Conservation (phyloP, 1,140 invertebrate genomes). For the Globodera ellingtonae region DNA sequence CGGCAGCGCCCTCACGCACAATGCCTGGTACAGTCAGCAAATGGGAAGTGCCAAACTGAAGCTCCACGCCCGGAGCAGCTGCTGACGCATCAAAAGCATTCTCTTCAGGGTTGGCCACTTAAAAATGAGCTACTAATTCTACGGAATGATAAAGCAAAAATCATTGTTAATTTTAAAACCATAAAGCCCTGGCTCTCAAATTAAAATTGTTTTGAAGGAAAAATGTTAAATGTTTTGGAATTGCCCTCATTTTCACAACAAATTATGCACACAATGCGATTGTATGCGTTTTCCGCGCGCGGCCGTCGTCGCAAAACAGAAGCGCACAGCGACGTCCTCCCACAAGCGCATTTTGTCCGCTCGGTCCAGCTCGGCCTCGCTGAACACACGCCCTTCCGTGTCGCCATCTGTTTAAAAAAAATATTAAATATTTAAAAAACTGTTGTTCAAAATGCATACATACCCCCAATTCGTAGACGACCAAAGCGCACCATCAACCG, state of each 20-base stretch:
- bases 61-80: constrained; percentile 33
- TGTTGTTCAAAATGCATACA: background rate
- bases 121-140: background rate
- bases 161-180: too few species aligned
- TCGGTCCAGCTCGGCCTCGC: constrained; percentile 27
- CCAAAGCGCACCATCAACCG: constrained; percentile 28
- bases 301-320: constrained; percentile 44
- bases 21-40: constrained; percentile 38
- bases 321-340: constrained; percentile 44
- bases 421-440: background rate
- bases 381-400: constrained; percentile 26
- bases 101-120: constrained; percentile 12
- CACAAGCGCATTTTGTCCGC: constrained; percentile 20
- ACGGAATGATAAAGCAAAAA: too few species aligned
- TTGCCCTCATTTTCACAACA: too few species aligned
- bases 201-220: too few species aligned
- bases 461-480: constrained; percentile 19
- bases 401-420: background rate
- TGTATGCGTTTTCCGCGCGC: constrained; percentile 36
- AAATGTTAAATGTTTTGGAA: too few species aligned
- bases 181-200: too few species aligned
- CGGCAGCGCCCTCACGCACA: constrained; percentile 45
- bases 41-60: constrained; percentile 41
- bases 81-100: constrained; percentile 13
- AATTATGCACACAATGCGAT: constrained; percentile 27